Percentiles rank a stretch among this genome's conserved stretches.
Conservation (phyloP, 1,140 invertebrate genomes). For the Oscheius sp. region DNA sequence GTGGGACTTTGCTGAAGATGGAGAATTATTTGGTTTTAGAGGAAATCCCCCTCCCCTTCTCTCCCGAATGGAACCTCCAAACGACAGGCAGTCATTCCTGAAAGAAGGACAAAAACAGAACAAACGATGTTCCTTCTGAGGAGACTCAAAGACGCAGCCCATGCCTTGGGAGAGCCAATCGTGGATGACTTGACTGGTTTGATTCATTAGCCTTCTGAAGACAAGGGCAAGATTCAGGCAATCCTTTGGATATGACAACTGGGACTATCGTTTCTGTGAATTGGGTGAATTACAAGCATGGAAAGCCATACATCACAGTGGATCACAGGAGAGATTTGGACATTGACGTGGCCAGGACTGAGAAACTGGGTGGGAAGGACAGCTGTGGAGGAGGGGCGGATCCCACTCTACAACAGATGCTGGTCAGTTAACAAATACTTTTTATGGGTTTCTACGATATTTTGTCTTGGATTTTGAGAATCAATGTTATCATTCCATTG, state of each 20-base stretch:
- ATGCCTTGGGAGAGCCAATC: slow-evolving; percentile 4
- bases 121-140: neutral
- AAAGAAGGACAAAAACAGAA: slow-evolving; percentile 11
- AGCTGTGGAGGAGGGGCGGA: slow-evolving; percentile 25
- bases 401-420: slow-evolving; percentile 64
- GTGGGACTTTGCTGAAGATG: too few species aligned
- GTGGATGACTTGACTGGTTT: neutral
- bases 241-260: neutral
- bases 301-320: slow-evolving; percentile 38
- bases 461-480: neutral
- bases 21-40: too few species aligned
- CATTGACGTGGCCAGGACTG: slow-evolving; percentile 15
- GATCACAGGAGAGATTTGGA: slow-evolving; percentile 31
- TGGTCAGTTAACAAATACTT: too few species aligned
- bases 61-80: neutral
- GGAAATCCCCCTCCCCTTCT: neutral
- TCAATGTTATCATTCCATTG: neutral
- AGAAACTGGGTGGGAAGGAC: slow-evolving; percentile 20
- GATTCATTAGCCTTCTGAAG: neutral
- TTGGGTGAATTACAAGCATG: slow-evolving; percentile 39
- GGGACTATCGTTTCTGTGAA: slow-evolving; percentile 30
- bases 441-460: too few species aligned
- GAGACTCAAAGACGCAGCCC: slow-evolving; percentile 1
- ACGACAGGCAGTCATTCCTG: slow-evolving; percentile 13
- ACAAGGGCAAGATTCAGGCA: neutral